Evolutionary conservation across 1,140 invertebrate species (phyloP).

Genomic region (Cyphomyrmex costatus): DNA sequence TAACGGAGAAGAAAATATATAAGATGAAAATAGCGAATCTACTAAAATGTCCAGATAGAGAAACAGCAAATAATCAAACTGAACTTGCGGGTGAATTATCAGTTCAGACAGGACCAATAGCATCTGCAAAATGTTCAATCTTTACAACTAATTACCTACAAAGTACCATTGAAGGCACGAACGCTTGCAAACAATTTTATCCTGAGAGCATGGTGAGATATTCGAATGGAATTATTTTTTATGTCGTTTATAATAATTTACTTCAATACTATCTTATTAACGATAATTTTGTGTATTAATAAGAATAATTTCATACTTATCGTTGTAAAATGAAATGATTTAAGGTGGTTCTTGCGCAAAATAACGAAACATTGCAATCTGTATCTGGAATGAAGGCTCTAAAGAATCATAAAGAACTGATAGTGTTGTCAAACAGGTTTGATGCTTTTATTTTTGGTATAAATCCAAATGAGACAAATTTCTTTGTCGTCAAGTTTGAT

Average conservation of each 20-base stretch:
- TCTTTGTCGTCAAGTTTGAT: no score
- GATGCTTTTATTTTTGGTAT: no score
- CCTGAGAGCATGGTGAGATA: background rate
- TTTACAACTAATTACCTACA: background rate
- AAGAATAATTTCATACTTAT: background rate
- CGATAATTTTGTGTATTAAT: background rate
- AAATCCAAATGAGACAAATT: no score
- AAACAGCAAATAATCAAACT: background rate
- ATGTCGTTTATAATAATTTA: background rate
- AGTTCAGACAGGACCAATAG: background rate
- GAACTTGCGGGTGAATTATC: background rate
- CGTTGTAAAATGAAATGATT: background rate
- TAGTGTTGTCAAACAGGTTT: no score
- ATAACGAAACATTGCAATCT: background rate
- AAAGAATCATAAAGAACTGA: background rate
- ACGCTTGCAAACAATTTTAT: background rate
- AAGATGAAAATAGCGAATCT: background rate
- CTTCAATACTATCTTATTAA: background rate
- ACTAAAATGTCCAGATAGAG: background rate
- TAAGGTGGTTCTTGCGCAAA: background rate
- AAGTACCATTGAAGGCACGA: background rate
- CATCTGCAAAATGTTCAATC: background rate
- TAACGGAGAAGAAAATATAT: background rate
- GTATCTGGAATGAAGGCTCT: background rate
- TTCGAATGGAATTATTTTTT: background rate